These are phyloP conservation scores for Cetoscarus ocellatus DNA, from an alignment of 2,797 vertebrate genomes.

Conservation along the genomic window DNA sequence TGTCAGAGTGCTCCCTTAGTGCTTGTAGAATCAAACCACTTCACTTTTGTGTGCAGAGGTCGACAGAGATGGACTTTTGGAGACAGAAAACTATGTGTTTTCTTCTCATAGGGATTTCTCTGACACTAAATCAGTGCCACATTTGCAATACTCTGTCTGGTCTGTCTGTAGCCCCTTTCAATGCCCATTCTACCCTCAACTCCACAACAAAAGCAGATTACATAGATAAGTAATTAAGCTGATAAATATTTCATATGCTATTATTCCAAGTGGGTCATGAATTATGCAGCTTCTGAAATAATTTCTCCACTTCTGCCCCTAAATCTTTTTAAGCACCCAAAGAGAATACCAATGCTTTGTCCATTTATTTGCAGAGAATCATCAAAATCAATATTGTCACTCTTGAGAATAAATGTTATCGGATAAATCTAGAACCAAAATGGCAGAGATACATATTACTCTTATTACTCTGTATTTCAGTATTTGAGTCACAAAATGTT, in stretches of 20 bases:
- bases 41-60: constrained; percentile 29
- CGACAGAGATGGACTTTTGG: constrained; percentile 31
- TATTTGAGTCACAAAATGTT: too few species aligned
- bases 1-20: constrained; percentile 23
- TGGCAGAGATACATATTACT: neutral
- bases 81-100: constrained; percentile 15
- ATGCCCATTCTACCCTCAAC: constrained; percentile 69
- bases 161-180: constrained; percentile 45
- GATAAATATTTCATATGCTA: constrained; percentile 81
- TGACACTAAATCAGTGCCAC: constrained; percentile 41
- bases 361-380: constrained; percentile 58
- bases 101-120: constrained; percentile 36
- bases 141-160: constrained; percentile 56
- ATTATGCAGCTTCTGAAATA: constrained; percentile 77
- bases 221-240: constrained; percentile 72
- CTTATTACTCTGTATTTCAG: neutral
- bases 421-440: constrained; percentile 16
- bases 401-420: constrained; percentile 2
- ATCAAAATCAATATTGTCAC: constrained; percentile 54
- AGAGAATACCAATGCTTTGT: constrained; percentile 46
- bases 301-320: constrained; percentile 66
- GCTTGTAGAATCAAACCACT: constrained; percentile 32
- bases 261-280: constrained; percentile 78
- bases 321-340: constrained; percentile 64
- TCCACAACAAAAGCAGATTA: constrained; percentile 76